These are phyloP conservation scores for Amphiprion ocellaris DNA, from an alignment of 2,113 vertebrate species.

Conservation along the genomic window DNA sequence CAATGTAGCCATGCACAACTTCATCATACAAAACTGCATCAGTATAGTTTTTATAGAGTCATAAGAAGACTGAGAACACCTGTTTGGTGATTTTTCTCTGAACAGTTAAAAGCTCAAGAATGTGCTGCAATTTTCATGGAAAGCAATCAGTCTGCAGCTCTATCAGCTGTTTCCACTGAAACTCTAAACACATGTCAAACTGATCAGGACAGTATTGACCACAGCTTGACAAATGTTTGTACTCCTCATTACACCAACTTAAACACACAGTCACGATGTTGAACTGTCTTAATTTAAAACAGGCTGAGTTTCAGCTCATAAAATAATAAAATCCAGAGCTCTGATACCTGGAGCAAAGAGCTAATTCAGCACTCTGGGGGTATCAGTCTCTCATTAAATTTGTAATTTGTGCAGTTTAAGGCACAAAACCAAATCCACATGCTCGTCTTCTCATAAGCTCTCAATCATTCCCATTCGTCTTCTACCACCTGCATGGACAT, in stretches of 20 bases:
- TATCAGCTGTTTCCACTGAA: slow-evolving; percentile 8
- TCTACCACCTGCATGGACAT: background rate
- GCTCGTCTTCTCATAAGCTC: background rate
- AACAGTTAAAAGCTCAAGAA: background rate
- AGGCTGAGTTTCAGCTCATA: background rate
- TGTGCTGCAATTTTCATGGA: slow-evolving; percentile 1
- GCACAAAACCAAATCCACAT: slow-evolving; percentile 10
- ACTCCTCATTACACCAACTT: background rate
- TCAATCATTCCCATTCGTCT: background rate
- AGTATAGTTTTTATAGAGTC: background rate
- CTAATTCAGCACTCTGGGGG: background rate
- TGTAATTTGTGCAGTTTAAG: slow-evolving; percentile 11
- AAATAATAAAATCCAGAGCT: background rate
- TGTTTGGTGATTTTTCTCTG: background rate
- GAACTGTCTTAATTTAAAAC: slow-evolving; percentile 10
- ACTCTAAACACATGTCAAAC: slow-evolving; percentile 4
- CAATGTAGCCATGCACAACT: background rate
- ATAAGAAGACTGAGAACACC: background rate
- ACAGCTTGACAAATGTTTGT: background rate
- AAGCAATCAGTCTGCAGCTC: background rate
- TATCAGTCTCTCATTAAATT: background rate
- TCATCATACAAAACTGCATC: background rate
- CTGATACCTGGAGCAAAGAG: slow-evolving; percentile 1
- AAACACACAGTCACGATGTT: background rate
- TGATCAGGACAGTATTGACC: slow-evolving; percentile 6